These are phyloP conservation scores for Mus caroli DNA, from an alignment of 2,797 vertebrate species.

Conservation along the genomic window DNA sequence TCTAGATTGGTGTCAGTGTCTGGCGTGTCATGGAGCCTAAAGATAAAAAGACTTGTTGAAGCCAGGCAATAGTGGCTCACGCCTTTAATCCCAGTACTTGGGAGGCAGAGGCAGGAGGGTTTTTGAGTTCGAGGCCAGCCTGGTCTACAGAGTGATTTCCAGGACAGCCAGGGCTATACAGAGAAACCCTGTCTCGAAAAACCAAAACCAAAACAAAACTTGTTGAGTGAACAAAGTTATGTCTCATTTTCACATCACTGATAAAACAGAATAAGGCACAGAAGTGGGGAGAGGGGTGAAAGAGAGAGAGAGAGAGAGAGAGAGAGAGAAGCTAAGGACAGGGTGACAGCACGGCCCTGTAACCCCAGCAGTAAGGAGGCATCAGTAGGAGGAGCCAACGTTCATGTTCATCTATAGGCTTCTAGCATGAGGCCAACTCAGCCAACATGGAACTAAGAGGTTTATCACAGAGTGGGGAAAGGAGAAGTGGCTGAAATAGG, in stretches of 20 bases:
- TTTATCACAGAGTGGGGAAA: neutral
- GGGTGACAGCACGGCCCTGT: no score
- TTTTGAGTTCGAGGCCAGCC: no score
- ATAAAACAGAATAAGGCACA: neutral
- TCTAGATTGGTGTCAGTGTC: neutral
- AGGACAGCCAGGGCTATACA: no score
- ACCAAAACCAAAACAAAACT: neutral
- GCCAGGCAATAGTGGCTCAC: no score
- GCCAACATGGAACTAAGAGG: neutral
- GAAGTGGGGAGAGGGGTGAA: no score
- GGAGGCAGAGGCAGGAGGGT: no score
- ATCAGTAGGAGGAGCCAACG: accelerated
- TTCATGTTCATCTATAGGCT: neutral
- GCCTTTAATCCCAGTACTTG: no score
- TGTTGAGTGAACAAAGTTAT: neutral
- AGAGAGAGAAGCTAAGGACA: no score
- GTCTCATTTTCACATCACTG: neutral
- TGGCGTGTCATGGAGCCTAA: neutral
- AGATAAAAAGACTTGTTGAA: neutral
- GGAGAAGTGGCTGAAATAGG: neutral
- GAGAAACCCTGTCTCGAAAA: no score
- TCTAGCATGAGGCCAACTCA: neutral
- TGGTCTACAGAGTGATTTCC: no score
- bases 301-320: neutral
- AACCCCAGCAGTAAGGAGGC: neutral